These are phyloP conservation scores for Caenorhabditis latens DNA, from an alignment of 1,140 invertebrate genomes.

Conservation along the genomic window DNA sequence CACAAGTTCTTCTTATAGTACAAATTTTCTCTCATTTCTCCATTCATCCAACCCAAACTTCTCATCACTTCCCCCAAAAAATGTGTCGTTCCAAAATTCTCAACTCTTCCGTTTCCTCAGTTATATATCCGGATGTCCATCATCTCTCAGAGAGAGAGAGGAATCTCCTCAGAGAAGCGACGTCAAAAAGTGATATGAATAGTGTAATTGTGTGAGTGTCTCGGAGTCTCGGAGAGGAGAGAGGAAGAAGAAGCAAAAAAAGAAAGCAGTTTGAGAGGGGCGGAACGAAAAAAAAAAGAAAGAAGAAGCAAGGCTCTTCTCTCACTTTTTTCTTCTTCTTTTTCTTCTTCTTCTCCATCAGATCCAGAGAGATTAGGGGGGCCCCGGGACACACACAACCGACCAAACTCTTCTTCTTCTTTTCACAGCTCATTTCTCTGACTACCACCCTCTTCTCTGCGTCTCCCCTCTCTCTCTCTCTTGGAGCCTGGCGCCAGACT, in stretches of 20 bases:
- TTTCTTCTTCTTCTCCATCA: neutral
- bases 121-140: neutral
- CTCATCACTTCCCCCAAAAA: neutral
- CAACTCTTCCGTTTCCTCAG: neutral
- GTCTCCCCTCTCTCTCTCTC: neutral
- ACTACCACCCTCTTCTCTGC: neutral
- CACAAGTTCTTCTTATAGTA: too few relatives aligned
- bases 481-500: neutral
- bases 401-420: neutral
- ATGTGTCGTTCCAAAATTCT: constrained; percentile 20
- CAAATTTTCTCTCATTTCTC: too few relatives aligned
- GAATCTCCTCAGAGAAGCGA: neutral
- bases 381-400: neutral
- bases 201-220: constrained; percentile 37
- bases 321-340: constrained; percentile 12
- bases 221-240: neutral
- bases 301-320: neutral
- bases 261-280: neutral
- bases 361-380: constrained; percentile 41
- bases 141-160: constrained; percentile 17
- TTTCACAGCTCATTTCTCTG: constrained; percentile 13
- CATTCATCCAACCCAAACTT: too few relatives aligned
- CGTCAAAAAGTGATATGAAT: constrained; percentile 56
- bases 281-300: constrained; percentile 8
- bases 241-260: constrained; percentile 30